These are phyloP conservation scores for Oxyruncus cristatus DNA, from an alignment of 2,113 vertebrate species.

Conservation along the genomic window DNA sequence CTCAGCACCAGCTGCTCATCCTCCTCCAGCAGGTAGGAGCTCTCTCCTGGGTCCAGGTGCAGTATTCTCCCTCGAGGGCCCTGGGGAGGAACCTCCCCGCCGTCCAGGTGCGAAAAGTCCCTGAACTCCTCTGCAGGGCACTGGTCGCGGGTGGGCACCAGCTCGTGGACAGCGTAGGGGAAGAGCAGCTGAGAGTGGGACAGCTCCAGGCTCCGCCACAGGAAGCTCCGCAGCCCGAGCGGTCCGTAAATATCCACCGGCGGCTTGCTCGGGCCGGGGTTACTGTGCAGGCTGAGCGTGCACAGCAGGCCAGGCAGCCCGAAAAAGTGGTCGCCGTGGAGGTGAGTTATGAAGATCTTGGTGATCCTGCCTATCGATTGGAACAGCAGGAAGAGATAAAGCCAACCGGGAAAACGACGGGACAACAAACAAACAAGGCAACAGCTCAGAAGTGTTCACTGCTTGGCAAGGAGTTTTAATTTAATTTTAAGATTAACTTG, in stretches of 20 bases:
- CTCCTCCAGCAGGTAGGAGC: constrained; percentile 80
- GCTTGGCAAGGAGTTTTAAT: background rate
- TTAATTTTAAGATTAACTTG: too few species aligned
- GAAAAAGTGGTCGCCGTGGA: constrained; percentile 93
- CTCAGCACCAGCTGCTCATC: constrained; percentile 81
- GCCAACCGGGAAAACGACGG: background rate
- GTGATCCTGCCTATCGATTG: constrained; percentile 80
- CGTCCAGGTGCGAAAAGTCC: background rate
- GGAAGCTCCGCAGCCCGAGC: constrained; percentile 66
- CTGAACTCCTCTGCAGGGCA: background rate
- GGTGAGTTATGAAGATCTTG: constrained; percentile 94
- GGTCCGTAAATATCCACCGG: constrained; percentile 89
- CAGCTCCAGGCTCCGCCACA: constrained; percentile 51
- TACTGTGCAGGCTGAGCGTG: constrained; percentile 85
- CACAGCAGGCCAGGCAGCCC: constrained; percentile 92
- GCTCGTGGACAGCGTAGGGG: background rate
- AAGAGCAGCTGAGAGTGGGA: constrained; percentile 87
- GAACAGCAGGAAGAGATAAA: background rate
- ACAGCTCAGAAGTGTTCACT: rapidly evolving
- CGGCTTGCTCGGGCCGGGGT: constrained; percentile 29
- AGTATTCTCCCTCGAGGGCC: constrained; percentile 75
- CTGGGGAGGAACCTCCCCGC: background rate
- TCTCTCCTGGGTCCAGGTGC: constrained; percentile 65
- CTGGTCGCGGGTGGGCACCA: background rate
- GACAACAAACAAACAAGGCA: rapidly evolving